phyloP scores from a whole-genome alignment of 2,797 vertebrate species.

The Halcyon chelicuti region DNA sequence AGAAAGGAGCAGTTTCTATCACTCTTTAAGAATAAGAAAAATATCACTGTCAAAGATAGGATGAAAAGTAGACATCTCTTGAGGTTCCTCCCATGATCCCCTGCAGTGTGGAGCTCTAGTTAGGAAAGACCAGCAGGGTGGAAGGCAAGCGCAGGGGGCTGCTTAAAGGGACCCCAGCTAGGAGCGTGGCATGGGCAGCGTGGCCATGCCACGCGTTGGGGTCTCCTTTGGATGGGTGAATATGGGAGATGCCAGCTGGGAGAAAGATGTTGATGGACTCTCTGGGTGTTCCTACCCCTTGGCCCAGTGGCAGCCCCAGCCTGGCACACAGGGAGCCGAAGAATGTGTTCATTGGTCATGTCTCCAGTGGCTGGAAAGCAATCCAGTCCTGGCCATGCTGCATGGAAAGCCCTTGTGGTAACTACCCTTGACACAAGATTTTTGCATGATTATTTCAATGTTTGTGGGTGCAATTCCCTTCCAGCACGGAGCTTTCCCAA shows the following conservation, averaged over 20 bases:
- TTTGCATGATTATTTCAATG: not conserved
- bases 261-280: not conserved
- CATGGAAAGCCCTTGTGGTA: not conserved
- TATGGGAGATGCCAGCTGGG: accelerated
- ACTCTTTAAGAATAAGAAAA: not conserved
- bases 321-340: not conserved
- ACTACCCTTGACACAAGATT: not conserved
- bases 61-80: not conserved
- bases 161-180: not conserved
- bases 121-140: not conserved
- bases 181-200: accelerated
- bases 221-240: not conserved
- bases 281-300: not conserved
- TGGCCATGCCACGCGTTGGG: accelerated
- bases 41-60: not conserved
- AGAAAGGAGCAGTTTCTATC: not conserved
- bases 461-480: accelerated
- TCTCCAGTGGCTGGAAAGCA: not conserved
- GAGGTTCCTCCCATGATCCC: not conserved
- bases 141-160: not conserved
- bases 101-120: accelerated
- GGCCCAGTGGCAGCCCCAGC: not conserved
- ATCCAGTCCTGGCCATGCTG: not conserved
- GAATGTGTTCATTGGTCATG: accelerated
- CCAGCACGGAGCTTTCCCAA: not conserved